These are phyloP conservation scores for Cephalopachus bancanus DNA, from an alignment of 2,797 vertebrate species.

Conservation along the genomic window DNA sequence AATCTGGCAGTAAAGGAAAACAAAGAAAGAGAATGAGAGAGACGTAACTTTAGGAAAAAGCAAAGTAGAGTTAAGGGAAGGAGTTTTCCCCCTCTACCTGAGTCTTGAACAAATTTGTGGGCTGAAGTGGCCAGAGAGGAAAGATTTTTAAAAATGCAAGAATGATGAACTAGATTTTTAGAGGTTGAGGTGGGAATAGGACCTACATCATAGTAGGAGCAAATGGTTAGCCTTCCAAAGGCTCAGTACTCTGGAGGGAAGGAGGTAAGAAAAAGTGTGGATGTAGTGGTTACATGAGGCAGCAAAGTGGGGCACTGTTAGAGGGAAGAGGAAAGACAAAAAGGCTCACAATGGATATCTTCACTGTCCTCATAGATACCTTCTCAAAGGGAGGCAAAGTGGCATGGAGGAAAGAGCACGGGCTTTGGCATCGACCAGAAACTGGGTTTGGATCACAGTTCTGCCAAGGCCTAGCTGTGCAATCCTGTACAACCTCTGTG, in stretches of 20 bases:
- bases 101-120: not conserved
- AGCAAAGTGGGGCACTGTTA: not conserved
- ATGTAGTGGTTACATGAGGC: not conserved
- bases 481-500: not conserved
- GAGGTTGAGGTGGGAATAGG: not conserved
- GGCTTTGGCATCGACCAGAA: not conserved
- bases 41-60: not conserved
- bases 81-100: too few relatives aligned
- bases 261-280: too few relatives aligned
- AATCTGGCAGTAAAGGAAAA: not conserved
- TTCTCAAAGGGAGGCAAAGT: too few relatives aligned
- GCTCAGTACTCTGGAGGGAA: not conserved
- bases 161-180: not conserved
- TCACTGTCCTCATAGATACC: not conserved
- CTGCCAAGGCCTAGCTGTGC: not conserved
- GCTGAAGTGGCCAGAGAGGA: not conserved
- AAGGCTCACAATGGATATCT: not conserved
- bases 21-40: too few relatives aligned
- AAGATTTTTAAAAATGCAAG: not conserved
- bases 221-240: not conserved
- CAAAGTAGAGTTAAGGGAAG: not conserved
- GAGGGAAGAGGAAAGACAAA: not conserved
- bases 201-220: not conserved
- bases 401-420: not conserved
- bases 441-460: not conserved